phyloP scores from a whole-genome alignment of 2,888 invertebrate genomes.

The Onchidella celtica region DNA sequence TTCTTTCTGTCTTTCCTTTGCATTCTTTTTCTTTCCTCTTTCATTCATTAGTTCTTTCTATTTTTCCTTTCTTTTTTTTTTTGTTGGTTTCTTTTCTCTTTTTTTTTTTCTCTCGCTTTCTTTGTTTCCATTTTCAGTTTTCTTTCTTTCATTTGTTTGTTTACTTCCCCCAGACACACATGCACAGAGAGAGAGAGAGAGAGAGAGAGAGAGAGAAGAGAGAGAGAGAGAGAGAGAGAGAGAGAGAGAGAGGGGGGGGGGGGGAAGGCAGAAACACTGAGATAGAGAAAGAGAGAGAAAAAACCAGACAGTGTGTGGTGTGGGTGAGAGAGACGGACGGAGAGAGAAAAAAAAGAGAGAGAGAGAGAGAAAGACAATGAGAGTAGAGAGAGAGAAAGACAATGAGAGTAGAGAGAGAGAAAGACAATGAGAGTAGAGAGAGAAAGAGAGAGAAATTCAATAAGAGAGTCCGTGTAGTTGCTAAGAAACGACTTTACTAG shows the following conservation, averaged over 20 bases:
- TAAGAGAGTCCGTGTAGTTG: no score
- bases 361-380: background rate
- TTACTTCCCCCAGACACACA: background rate
- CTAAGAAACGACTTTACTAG: no score
- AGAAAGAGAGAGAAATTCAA: conserved; percentile 1
- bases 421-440: no score
- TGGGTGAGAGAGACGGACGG: conserved; percentile 3
- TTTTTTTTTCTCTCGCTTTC: background rate
- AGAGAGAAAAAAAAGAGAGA: background rate
- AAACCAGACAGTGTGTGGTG: no score
- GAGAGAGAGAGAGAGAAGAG: background rate
- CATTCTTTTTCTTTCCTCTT: background rate
- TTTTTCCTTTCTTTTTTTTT: background rate
- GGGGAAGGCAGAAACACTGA: background rate
- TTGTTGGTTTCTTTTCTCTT: background rate
- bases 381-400: no score
- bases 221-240: background rate
- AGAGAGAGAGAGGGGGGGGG: background rate
- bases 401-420: no score
- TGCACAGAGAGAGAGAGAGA: background rate
- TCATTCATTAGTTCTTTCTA: background rate
- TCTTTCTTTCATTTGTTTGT: background rate
- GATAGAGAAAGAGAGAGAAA: background rate
- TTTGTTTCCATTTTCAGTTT: background rate
- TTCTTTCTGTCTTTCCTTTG: background rate